These are phyloP conservation scores for Camponotus pennsylvanicus DNA, from an alignment of 1,140 invertebrate genomes.

Conservation along the genomic window DNA sequence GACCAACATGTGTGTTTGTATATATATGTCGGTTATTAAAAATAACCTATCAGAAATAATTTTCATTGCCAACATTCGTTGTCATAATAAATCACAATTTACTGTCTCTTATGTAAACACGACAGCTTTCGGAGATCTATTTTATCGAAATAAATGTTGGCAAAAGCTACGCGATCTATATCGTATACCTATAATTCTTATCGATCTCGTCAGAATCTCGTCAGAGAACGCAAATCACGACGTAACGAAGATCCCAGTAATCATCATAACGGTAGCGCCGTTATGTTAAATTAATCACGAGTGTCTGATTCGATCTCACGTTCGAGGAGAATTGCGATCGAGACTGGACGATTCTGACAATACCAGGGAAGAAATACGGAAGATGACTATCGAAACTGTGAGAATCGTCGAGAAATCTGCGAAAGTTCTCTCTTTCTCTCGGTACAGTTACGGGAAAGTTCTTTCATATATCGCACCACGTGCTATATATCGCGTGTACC, in stretches of 20 bases:
- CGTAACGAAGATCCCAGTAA: neutral
- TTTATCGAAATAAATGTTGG: slow-evolving; percentile 10
- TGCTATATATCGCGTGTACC: slow-evolving; percentile 12
- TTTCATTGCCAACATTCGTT: neutral
- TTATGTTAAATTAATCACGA: slow-evolving; percentile 9
- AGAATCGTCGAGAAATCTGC: slow-evolving; percentile 13
- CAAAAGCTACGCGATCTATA: neutral
- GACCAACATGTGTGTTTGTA: neutral
- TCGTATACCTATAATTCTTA: neutral
- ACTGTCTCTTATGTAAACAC: neutral
- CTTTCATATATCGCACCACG: slow-evolving; percentile 7
- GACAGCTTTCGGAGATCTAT: neutral
- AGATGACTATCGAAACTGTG: slow-evolving; percentile 5
- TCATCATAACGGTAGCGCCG: neutral
- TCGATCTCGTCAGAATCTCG: neutral
- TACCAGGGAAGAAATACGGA: neutral
- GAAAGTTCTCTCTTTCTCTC: neutral
- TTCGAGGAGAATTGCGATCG: slow-evolving; percentile 27
- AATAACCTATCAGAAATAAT: neutral
- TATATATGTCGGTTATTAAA: neutral
- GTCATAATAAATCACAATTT: slow-evolving; percentile 3
- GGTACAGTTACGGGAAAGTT: slow-evolving; percentile 39
- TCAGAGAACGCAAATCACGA: neutral
- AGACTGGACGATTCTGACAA: neutral
- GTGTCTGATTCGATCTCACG: neutral